These are phyloP conservation scores for Urocolius indicus DNA, from an alignment of 2,113 vertebrate genomes.

Conservation along the genomic window DNA sequence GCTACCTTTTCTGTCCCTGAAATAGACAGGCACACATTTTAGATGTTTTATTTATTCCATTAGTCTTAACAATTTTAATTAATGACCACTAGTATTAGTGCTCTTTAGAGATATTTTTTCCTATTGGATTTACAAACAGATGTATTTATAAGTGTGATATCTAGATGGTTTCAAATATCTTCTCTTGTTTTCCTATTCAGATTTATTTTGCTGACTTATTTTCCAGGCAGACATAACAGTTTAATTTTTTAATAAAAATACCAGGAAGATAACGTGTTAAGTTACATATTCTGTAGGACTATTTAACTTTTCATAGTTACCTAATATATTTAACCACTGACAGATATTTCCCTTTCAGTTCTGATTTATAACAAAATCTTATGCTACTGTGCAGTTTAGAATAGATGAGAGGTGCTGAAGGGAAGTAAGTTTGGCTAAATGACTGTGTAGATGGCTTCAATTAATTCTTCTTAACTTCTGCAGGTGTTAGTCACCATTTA, in stretches of 20 bases:
- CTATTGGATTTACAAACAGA: neutral
- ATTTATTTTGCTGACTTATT: neutral
- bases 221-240: neutral
- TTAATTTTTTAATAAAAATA: neutral
- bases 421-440: neutral
- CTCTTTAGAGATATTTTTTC: neutral
- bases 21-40: neutral
- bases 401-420: neutral
- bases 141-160: neutral
- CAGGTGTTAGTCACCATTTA: slow-evolving; percentile 97
- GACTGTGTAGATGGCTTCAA: neutral
- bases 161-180: neutral
- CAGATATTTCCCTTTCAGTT: neutral
- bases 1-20: neutral
- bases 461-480: slow-evolving; percentile 50
- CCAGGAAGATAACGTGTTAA: neutral
- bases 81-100: neutral
- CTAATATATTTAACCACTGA: neutral
- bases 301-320: slow-evolving; percentile 16
- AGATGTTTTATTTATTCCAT: neutral
- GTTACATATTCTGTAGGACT: neutral
- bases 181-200: neutral
- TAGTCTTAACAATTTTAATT: neutral
- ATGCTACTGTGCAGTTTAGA: neutral
- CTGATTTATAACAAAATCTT: neutral